Base-by-base conservation (phyloP, 2,113 vertebrate species). In the Cephalopholis sonnerati region DNA sequence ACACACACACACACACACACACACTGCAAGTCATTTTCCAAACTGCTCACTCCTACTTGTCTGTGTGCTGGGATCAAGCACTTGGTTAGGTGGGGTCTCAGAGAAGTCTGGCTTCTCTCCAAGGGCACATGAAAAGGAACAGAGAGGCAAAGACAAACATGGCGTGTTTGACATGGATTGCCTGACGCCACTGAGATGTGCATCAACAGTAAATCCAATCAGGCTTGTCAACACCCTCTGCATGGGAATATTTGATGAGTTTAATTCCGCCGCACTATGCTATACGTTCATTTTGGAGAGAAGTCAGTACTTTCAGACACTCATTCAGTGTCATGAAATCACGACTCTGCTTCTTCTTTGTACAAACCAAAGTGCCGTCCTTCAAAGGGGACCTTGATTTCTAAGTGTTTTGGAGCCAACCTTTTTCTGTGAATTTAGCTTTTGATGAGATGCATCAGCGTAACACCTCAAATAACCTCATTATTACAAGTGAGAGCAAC, bases 141-240 rank as follows among this genome's bases (percentile, higher is more conserved):
- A 46, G 50, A 77, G 73, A 58, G n/a, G 50, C 51, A 44, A 77
- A 87, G 79, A 55, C 77, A 84, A 85, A 89, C 58, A 73, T 22
- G 15, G 6, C 8, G 71, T 79, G 92, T 89, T 86, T 89, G 80
- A 81, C 78, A 50, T 54, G 62, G 67, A 85, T 86, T 84, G 53
- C 53, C 72, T 27, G 61, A 81, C 32, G 20, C 77, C 66, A 72
- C 44, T 4, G 54, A 80, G 80, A 70, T 67, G 25, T 62, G 27
- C 54, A 81, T 81, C 50, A 75, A 75, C 59, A 81, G 70, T 41
- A 79, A 87, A 80, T 84, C 79, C 81, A 84, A 81, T 91, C 72
- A 77, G 48, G 64, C 58, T 69, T 80, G 79, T 82, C 79, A 85
- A 85, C 81, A 77, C 44, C 80, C n/a, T 57, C 22, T 25, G 71